These are phyloP conservation scores for Thereva nobilitata DNA, from an alignment of 2,888 invertebrate species.

Conservation along the genomic window DNA sequence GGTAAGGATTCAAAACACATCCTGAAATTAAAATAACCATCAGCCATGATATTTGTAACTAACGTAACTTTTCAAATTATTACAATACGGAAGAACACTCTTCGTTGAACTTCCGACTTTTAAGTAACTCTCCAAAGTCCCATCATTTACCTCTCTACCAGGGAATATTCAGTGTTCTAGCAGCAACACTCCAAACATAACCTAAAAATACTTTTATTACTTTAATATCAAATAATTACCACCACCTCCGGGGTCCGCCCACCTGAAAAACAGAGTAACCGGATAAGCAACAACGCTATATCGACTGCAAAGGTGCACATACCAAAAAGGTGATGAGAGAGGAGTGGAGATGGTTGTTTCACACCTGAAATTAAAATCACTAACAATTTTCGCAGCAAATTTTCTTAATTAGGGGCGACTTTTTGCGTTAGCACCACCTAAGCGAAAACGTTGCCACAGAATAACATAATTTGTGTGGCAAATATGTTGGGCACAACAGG, in stretches of 20 bases:
- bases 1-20: no score
- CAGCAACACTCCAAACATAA: constrained; percentile 1
- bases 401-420: constrained; percentile 31
- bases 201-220: constrained; percentile 11
- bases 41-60: no score
- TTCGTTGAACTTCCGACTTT: no score
- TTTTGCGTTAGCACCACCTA: constrained; percentile 15
- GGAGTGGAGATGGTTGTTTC: background rate
- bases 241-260: no score
- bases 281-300: background rate
- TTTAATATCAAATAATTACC: background rate
- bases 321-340: constrained; percentile 9
- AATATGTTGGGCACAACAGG: background rate
- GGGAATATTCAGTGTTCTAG: background rate
- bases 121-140: constrained; percentile 7
- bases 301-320: constrained; percentile 6
- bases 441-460: constrained; percentile 14
- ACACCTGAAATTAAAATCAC: constrained; percentile 25
- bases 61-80: no score
- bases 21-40: no score
- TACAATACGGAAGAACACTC: no score
- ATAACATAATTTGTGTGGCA: constrained; percentile 24
- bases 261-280: no score
- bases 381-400: constrained; percentile 18
- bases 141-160: constrained; percentile 19